Evolutionary conservation across 2,888 invertebrate species (phyloP).

Genomic region (Mythimna pallens): DNA sequence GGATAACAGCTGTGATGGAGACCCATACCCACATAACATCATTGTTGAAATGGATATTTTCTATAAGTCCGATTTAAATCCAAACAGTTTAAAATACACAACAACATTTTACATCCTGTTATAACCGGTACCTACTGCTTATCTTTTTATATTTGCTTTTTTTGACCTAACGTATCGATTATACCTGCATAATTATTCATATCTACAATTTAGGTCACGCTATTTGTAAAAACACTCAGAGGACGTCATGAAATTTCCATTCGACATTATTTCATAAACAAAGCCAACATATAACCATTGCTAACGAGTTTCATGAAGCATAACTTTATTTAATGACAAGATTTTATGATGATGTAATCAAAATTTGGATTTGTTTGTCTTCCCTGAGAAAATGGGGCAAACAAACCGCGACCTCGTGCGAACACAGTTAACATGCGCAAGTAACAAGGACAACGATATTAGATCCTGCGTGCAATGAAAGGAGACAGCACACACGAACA

Average conservation of each 20-base stretch:
- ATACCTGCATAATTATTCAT: conserved; percentile 10
- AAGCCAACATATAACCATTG: conserved; percentile 20
- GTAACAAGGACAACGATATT: conserved; percentile 80
- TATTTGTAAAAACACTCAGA: conserved; percentile 11
- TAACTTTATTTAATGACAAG: conserved; percentile 54
- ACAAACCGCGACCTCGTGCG: conserved; percentile 77
- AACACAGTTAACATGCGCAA: conserved; percentile 82
- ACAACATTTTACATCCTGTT: conserved; percentile 19
- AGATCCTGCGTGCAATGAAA: conserved; percentile 76
- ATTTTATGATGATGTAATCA: conserved; percentile 62
- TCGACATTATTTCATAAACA: conserved; percentile 21
- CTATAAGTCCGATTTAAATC: neutral
- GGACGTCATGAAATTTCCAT: conserved; percentile 15
- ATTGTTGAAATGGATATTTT: neutral
- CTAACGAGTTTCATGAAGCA: conserved; percentile 43
- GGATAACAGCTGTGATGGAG: neutral
- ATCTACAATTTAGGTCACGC: neutral
- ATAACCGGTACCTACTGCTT: conserved; percentile 26
- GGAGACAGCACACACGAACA: conserved; percentile 81
- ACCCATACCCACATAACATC: neutral
- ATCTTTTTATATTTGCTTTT: conserved; percentile 18
- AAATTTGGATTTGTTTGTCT: conserved; percentile 64
- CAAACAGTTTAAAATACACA: conserved; percentile 12
- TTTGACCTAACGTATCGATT: conserved; percentile 13
- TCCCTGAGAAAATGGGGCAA: conserved; percentile 76